These are phyloP conservation scores for Alentia gelatinosa DNA, from an alignment of 2,888 invertebrate species.

Conservation along the genomic window DNA sequence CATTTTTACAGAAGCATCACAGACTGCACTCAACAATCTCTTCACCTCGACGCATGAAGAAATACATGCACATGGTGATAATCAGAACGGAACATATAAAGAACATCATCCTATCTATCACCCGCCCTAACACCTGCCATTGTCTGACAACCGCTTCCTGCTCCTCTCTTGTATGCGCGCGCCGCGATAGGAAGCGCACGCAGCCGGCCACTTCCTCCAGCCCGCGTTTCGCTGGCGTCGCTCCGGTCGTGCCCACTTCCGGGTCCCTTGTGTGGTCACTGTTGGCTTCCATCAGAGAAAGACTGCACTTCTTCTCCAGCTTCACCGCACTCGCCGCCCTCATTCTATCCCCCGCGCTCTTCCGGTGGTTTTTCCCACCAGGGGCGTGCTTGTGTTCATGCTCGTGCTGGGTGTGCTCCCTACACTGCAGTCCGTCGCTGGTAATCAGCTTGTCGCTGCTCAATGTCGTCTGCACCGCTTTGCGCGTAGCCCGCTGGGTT, in stretches of 20 bases:
- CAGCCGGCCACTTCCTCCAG: not conserved
- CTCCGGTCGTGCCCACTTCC: not conserved
- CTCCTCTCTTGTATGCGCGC: not conserved
- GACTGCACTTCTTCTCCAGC: not conserved
- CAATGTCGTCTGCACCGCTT: not conserved
- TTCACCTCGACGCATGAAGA: not conserved
- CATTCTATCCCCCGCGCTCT: not conserved
- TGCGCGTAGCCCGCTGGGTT: not conserved
- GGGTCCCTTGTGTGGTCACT: not conserved
- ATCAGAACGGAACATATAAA: constrained; percentile 82
- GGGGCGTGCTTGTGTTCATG: too few species aligned
- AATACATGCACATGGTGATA: not conserved
- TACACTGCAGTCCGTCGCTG: not conserved
- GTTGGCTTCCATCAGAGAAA: not conserved
- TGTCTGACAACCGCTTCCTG: not conserved
- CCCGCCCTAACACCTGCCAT: constrained; percentile 82
- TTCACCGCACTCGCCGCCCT: not conserved
- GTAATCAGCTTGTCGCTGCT: not conserved
- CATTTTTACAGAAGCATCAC: too few species aligned
- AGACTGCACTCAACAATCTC: not conserved
- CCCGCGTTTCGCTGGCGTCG: not conserved
- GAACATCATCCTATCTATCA: constrained; percentile 82
- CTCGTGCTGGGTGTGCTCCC: too few species aligned
- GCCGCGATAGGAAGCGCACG: not conserved
- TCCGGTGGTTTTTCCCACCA: not conserved